Percentiles rank a stretch among this genome's conserved stretches.
phyloP scores from a whole-genome alignment of 2,113 vertebrate genomes.

The Epinephelus lanceolatus region DNA sequence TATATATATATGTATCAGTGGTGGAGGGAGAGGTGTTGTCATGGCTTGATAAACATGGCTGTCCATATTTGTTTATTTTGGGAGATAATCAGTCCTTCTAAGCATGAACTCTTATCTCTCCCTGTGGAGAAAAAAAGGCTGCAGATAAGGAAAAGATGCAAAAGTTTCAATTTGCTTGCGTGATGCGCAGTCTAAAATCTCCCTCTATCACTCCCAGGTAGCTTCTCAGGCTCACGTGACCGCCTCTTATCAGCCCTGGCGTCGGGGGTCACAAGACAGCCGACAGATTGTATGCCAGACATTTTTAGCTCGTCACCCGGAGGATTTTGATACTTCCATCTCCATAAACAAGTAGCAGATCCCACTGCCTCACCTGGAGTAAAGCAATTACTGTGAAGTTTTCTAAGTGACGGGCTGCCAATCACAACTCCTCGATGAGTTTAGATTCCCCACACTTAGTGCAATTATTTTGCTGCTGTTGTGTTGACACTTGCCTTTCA shows the following conservation, averaged over 20 bases:
- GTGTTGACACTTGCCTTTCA: conserved; percentile 65
- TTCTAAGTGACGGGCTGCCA: conserved; percentile 65
- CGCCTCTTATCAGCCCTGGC: conserved; percentile 71
- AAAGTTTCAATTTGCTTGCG: conserved; percentile 69
- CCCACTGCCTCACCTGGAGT: conserved; percentile 65
- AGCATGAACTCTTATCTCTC: conserved; percentile 80
- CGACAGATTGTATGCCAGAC: conserved; percentile 57
- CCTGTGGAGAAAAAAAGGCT: conserved; percentile 33
- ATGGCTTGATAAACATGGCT: conserved; percentile 76
- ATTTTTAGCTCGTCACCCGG: conserved; percentile 65
- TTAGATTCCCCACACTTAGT: conserved; percentile 29
- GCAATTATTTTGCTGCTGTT: conserved; percentile 58
- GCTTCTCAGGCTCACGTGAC: conserved; percentile 54
- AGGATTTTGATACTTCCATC: conserved; percentile 62
- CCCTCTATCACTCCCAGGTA: conserved; percentile 68
- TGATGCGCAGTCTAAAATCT: conserved; percentile 71
- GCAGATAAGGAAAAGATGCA: conserved; percentile 79
- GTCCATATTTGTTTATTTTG: conserved; percentile 83
- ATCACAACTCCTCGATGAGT: conserved; percentile 57
- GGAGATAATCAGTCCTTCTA: conserved; percentile 79
- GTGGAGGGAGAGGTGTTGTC: conserved; percentile 56
- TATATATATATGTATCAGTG: conserved; percentile 4
- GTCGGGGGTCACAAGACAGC: conserved; percentile 74
- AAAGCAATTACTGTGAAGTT: conserved; percentile 68
- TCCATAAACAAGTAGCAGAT: conserved; percentile 69